These are phyloP conservation scores for Agelastica alni DNA, from an alignment of 2,888 invertebrate species.

Conservation along the genomic window DNA sequence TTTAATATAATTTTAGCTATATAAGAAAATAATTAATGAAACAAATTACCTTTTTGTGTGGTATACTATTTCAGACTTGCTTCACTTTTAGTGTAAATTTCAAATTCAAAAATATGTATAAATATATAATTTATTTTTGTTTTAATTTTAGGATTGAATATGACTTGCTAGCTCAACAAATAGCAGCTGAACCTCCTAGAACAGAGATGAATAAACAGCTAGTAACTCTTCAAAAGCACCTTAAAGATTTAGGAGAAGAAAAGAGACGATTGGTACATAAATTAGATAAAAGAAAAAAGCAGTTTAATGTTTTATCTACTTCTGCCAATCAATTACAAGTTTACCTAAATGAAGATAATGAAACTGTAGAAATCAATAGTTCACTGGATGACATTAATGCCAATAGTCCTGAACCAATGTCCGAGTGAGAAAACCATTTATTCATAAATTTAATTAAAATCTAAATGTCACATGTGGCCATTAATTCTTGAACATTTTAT, in stretches of 20 bases:
- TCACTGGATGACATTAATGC: conserved; percentile 58
- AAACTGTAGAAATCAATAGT: conserved; percentile 39
- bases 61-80: too few relatives aligned
- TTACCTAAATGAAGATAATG: conserved; percentile 68
- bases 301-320: conserved; percentile 85
- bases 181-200: conserved; percentile 87
- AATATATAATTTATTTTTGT: too few relatives aligned
- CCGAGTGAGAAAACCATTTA: conserved; percentile 41
- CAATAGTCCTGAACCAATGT: conserved; percentile 55
- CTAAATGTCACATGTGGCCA: too few relatives aligned
- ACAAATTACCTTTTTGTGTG: too few relatives aligned
- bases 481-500: too few relatives aligned
- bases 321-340: conserved; percentile 84
- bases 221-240: conserved; percentile 72
- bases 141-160: conserved; percentile 78
- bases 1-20: too few relatives aligned
- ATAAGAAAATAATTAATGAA: too few relatives aligned
- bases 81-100: too few relatives aligned
- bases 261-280: conserved; percentile 75
- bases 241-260: conserved; percentile 70
- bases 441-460: too few relatives aligned
- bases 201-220: conserved; percentile 76
- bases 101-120: too few relatives aligned
- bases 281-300: conserved; percentile 82
- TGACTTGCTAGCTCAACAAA: conserved; percentile 89